Evolutionary conservation across 2,888 invertebrate genomes (phyloP), one percentile per base, ranked within the genome.

Genomic region (Tetheella fluctuosa): DNA sequence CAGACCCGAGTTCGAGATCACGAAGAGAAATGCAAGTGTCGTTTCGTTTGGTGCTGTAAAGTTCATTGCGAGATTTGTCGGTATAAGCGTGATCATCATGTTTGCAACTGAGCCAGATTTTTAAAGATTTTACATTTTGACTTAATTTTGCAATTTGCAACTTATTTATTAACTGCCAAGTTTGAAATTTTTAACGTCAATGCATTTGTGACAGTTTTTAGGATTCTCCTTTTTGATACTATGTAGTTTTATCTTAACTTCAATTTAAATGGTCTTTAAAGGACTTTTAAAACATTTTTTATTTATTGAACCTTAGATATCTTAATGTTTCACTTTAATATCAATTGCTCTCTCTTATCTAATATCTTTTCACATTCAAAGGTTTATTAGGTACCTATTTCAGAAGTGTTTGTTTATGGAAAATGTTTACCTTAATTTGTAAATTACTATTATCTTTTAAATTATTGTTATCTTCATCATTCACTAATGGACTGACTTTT

Each of bases 11-110:
- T 97, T 2, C 94, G 96, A 42, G 96, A 97, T 76, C 96, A 97
- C 64, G 96, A 96, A 77, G 97, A 97, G 82, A 97, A 98, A 85
- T 98, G 98, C 89, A 95, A 96, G 79, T 98, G 98, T 85, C 95
- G 96, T 71, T 98, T 98, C 84, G 96, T 97, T 63, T 98, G 98
- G 98, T 98, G 98, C 90, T 98, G 98, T 89, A 94, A 95, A 69
- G 98, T 98, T 2, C 95, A 96, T 76, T 98, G 98, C 90, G 96
- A 97, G 80, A 94, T 95, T 66, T 98, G 98, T 87, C 94, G 95
- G 69, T 95, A 95, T 76, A 96, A 95, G 79, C 94, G 95, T 69
- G 97, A 97, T 78, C 96, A 97, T 79, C 97, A 97, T 82, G 96
- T 97, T 80, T 98, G 98, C 92, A 98, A 98, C 91, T 98, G 94